Evolutionary conservation across 2,797 vertebrate genomes (phyloP), one percentile per base, ranked within the genome.

Genomic region (Schizopygopsis malacanthus): DNA sequence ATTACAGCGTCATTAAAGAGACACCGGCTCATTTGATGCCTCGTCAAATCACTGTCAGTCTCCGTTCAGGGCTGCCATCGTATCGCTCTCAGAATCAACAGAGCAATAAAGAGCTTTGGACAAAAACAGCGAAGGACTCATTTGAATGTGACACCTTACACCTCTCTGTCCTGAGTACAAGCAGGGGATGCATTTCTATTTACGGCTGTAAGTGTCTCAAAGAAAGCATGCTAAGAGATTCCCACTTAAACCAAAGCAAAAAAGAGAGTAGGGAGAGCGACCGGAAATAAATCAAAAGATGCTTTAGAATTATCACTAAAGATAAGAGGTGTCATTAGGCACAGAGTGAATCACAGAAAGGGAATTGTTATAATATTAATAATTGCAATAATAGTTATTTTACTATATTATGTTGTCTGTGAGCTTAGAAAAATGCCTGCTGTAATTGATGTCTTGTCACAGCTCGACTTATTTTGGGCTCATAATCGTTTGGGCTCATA

Each of bases 71-170:
- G 6, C 81, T 69, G 81, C 73, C 78, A 69, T 52, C 25, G 3
- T 20, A 25, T 15, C 16, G 43, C 79, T 77, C 45, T 86, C 67
- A 61, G 83, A 78, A 70, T 84, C 73, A 70, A 86, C 86, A 79
- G 75, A 61, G 70, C 63, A 79, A 79, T 81, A 85, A 83, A 89
- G 59, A 87, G 73, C 79, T 41, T 78, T 73, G 54, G 84, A 81
- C 87, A 84, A 76, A 33, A 81, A 33, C 37, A 75, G n/a, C 54
- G 3, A 47, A 54, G 72, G 28, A 67, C 83, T 75, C 54, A 22
- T 81, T 81, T 87, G 15, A 71, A 75, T 73, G 65, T 73, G 82
- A 77, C 82, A 59, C 71, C 45, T 67, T 39, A 52, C 11, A 54
- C 33, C 61, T 20, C 22, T 77, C 47, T 73, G 79, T 67, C 59